Evolutionary conservation across 2,888 invertebrate species (phyloP).

Genomic region (Listrodromus nycthemerus): DNA sequence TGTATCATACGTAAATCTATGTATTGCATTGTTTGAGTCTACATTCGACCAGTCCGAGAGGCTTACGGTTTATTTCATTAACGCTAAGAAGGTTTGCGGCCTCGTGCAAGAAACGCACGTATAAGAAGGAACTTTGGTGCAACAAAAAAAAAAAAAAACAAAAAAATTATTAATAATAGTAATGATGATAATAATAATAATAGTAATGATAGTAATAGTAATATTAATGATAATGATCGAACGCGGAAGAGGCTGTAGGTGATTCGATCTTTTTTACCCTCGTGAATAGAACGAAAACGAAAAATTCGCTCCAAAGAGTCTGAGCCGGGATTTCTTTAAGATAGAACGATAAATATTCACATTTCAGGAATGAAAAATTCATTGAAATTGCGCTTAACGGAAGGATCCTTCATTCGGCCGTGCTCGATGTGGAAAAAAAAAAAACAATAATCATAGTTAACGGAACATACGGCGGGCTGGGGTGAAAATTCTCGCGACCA

Average conservation of each 20-base stretch:
- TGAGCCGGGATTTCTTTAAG: slow-evolving; percentile 34
- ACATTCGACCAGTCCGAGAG: slow-evolving; percentile 52
- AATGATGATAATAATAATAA: not conserved
- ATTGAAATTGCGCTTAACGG: slow-evolving; percentile 42
- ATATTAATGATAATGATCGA: not conserved
- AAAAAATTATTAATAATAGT: not conserved
- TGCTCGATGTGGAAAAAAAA: slow-evolving; percentile 46
- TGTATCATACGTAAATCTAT: slow-evolving; percentile 66
- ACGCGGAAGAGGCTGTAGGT: slow-evolving; percentile 4
- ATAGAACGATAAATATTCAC: slow-evolving; percentile 50
- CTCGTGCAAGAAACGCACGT: slow-evolving; percentile 60
- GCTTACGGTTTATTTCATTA: slow-evolving; percentile 31
- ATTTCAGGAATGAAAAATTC: slow-evolving; percentile 68
- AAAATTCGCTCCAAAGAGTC: slow-evolving; percentile 31
- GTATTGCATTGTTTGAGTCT: slow-evolving; percentile 69
- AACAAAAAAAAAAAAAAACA: slow-evolving; percentile 55
- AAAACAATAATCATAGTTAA: slow-evolving; percentile 28
- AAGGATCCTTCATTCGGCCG: slow-evolving; percentile 51
- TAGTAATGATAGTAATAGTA: slow-evolving; percentile 1
- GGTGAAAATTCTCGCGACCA: slow-evolving; percentile 1
- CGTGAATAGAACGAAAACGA: slow-evolving; percentile 6
- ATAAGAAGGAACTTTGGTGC: slow-evolving; percentile 70
- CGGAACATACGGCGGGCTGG: slow-evolving; percentile 4
- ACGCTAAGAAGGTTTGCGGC: slow-evolving; percentile 60
- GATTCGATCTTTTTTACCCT: slow-evolving; percentile 2